Evolutionary conservation across 2,888 invertebrate species (phyloP).

Genomic region (Chloroclystis v-ata): DNA sequence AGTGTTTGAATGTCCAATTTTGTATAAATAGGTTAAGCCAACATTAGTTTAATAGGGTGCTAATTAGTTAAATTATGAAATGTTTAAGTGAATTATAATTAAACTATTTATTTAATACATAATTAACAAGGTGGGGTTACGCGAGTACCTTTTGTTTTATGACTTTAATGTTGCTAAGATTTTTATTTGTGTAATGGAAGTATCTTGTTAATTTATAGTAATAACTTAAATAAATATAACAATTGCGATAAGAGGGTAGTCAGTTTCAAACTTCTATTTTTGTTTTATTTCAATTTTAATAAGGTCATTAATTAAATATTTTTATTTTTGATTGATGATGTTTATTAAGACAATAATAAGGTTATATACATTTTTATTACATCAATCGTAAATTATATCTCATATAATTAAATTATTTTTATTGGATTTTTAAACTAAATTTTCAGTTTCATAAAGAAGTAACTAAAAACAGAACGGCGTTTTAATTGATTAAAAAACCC

Average conservation of each 20-base stretch:
- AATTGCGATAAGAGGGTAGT: constrained; percentile 25
- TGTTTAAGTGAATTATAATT: constrained; percentile 40
- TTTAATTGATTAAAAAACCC: too few species aligned
- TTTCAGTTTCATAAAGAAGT: too few species aligned
- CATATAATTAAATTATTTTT: too few species aligned
- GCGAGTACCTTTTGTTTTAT: constrained; percentile 71
- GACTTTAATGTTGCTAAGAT: constrained; percentile 42
- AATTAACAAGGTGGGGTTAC: constrained; percentile 66
- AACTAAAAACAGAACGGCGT: background rate
- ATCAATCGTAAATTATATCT: too few species aligned
- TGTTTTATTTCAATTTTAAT: constrained; percentile 27
- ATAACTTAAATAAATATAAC: constrained; percentile 9
- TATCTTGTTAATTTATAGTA: constrained; percentile 8
- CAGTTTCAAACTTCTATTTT: constrained; percentile 29
- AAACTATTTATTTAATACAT: constrained; percentile 22
- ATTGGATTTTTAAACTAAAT: too few species aligned
- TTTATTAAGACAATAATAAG: background rate
- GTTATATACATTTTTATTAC: background rate
- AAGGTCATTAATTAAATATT: background rate
- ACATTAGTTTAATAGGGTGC: constrained; percentile 45
- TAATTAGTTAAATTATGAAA: constrained; percentile 50
- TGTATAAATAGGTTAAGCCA: constrained; percentile 57
- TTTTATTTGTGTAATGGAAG: constrained; percentile 27
- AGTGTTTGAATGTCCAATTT: constrained; percentile 67
- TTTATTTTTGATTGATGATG: constrained; percentile 8